Evolutionary conservation across 2,113 vertebrate genomes (phyloP), one percentile per base, ranked within the genome.

Genomic region (Chascanopsetta lugubris): DNA sequence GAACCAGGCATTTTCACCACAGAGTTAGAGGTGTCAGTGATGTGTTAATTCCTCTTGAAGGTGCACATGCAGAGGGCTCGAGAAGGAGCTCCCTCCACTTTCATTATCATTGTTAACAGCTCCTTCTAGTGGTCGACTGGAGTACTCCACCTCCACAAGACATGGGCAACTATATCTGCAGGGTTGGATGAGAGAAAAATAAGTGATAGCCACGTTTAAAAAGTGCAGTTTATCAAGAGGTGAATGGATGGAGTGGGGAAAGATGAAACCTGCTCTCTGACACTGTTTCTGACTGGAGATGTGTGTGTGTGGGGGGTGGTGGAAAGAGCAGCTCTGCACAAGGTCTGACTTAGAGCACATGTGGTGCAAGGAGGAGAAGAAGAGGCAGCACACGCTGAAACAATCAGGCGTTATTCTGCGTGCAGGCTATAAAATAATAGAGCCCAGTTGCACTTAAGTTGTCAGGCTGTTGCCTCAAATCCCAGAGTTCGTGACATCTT

Each of bases 31-130:
- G 46, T 6, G 32, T 22, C 46, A 25, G 46, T 6, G 27, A 8
- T 61, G 55, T 61, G 62, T 18, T 46, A 12, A 45, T 42, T 47
- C 10, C 55, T 63, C 9, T 61, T 27, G 38, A 18, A 30, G 22
- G 24, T 43, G 42, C 18, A 43, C 12, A 50, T 24, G 3, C 36
- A 51, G 34, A 26, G 4, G 18, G 27, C 12, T 9, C 40, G 51
- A 34, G 25, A 5, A 4, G 5, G 42, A 46, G 61, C 61, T 25
- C 34, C 11, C 22, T 30, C 5, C 20, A 24, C 30, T 36, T 59
- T 86, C 87, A 68, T 26, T 88, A 68, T 26, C 85, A 59, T 85
- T 93, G 92, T 71, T 91, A 90, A 91, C 83, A 93, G 91, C 83
- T 82, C 90, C 92, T 86, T 86, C 91, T 92, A 90, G 88, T 86